Evolutionary conservation across 1,140 invertebrate species (phyloP).

Genomic region (Microplitis mediator): DNA sequence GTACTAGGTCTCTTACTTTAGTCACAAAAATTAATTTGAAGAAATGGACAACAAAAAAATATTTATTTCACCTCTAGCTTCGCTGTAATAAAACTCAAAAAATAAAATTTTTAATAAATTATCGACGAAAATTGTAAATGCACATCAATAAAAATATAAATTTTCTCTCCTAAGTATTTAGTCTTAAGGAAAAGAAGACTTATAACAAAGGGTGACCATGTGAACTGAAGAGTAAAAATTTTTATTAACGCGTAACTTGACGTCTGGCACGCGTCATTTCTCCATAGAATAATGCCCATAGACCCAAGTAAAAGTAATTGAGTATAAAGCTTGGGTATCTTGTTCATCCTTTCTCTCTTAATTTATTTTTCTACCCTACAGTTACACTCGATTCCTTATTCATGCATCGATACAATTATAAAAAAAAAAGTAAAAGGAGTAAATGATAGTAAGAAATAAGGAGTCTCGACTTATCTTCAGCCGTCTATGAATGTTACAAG

Average conservation of each 20-base stretch:
- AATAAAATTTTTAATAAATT: too few species aligned
- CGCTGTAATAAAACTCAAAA: too few species aligned
- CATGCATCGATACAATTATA: neutral
- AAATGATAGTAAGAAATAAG: neutral
- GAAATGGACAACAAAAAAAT: too few species aligned
- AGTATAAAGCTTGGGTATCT: slow-evolving; percentile 5
- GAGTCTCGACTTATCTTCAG: slow-evolving; percentile 5
- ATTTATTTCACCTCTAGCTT: too few species aligned
- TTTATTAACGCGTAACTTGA: slow-evolving; percentile 21
- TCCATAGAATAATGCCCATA: slow-evolving; percentile 35
- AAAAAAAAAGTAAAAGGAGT: neutral
- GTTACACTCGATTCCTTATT: neutral
- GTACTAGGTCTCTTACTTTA: too few species aligned
- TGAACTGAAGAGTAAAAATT: slow-evolving; percentile 26
- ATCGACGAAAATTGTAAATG: too few species aligned
- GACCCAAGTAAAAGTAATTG: slow-evolving; percentile 49
- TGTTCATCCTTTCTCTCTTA: neutral
- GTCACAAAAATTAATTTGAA: too few species aligned
- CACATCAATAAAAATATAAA: neutral
- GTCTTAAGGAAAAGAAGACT: neutral
- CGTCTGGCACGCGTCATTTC: slow-evolving; percentile 24
- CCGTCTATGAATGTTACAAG: neutral
- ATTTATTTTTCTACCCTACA: neutral
- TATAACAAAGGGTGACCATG: neutral
- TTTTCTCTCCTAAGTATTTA: neutral